Percentiles rank a stretch among this genome's conserved stretches.
Evolutionary conservation across 2,113 vertebrate genomes (phyloP).

Genomic region (Perccottus glenii): DNA sequence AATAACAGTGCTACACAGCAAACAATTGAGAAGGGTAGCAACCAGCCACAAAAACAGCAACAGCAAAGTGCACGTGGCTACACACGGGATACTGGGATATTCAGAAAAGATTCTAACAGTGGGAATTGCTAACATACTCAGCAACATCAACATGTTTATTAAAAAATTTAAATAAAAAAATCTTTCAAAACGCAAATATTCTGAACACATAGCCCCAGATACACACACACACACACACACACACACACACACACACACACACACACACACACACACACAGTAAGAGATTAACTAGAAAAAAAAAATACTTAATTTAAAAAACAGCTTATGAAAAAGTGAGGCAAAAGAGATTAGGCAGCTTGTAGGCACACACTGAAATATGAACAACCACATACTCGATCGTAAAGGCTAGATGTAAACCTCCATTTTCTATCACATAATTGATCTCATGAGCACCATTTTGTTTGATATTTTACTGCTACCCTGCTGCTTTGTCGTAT

Average conservation of each 20-base stretch:
- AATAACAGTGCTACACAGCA: conserved; percentile 57
- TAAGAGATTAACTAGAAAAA: conserved; percentile 54
- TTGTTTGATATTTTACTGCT: conserved; percentile 73
- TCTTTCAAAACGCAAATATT: conserved; percentile 14
- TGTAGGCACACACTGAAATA: conserved; percentile 53
- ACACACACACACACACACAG: conserved; percentile 24
- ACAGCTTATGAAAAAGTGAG: conserved; percentile 59
- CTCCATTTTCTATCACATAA: conserved; percentile 80
- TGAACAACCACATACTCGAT: conserved; percentile 64
- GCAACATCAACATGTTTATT: neutral
- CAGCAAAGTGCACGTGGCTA: conserved; percentile 45
- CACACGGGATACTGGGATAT: conserved; percentile 48
- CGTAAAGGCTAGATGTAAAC: conserved; percentile 65
- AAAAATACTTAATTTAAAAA: conserved; percentile 56
- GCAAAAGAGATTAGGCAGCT: conserved; percentile 52
- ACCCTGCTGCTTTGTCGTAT: conserved; percentile 62
- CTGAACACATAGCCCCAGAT: conserved; percentile 19
- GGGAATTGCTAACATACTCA: neutral
- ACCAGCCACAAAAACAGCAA: conserved; percentile 42
- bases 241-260: conserved; percentile 18
- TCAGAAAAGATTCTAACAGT: conserved; percentile 34
- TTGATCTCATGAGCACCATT: conserved; percentile 78
- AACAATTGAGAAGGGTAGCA: conserved; percentile 52
- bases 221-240: conserved; percentile 32
- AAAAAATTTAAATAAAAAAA: neutral